phyloP scores from a whole-genome alignment of 2,888 invertebrate genomes.

The Hemicrepidius hirtus region DNA sequence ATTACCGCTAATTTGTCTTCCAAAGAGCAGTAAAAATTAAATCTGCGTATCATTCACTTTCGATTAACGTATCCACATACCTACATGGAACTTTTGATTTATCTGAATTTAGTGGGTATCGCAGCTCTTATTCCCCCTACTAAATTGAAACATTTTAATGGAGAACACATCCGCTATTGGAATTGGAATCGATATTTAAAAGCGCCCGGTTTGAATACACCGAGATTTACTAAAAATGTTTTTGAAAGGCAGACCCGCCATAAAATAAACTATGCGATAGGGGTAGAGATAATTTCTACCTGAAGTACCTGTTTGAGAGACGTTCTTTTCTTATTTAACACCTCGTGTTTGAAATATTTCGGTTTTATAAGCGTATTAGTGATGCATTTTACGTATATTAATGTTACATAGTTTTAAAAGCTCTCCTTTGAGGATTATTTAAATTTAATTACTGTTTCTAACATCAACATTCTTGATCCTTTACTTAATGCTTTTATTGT shows the following conservation, averaged over 20 bases:
- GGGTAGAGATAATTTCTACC: slow-evolving; percentile 55
- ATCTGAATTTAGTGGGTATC: slow-evolving; percentile 14
- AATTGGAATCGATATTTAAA: slow-evolving; percentile 49
- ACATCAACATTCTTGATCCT: too few species aligned
- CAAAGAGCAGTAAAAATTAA: slow-evolving; percentile 17
- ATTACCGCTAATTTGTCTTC: slow-evolving; percentile 31
- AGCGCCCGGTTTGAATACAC: slow-evolving; percentile 41
- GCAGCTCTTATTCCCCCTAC: slow-evolving; percentile 34
- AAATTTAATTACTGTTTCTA: too few species aligned
- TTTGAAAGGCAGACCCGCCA: slow-evolving; percentile 47
- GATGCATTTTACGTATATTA: too few species aligned
- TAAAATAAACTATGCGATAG: slow-evolving; percentile 58
- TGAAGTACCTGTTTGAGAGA: slow-evolving; percentile 40
- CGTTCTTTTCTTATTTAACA: slow-evolving; percentile 44
- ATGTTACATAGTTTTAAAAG: too few species aligned
- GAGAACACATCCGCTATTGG: slow-evolving; percentile 38
- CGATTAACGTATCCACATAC: slow-evolving; percentile 35
- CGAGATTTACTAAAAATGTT: slow-evolving; percentile 48
- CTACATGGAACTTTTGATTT: slow-evolving; percentile 32
- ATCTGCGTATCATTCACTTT: slow-evolving; percentile 31
- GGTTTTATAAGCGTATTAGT: slow-evolving; percentile 36
- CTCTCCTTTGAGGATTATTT: too few species aligned
- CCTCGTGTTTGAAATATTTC: slow-evolving; percentile 44
- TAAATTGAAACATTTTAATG: slow-evolving; percentile 45
- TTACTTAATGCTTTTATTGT: too few species aligned